phyloP scores from a whole-genome alignment of 1,140 invertebrate genomes.

The Andricus grossulariae region DNA sequence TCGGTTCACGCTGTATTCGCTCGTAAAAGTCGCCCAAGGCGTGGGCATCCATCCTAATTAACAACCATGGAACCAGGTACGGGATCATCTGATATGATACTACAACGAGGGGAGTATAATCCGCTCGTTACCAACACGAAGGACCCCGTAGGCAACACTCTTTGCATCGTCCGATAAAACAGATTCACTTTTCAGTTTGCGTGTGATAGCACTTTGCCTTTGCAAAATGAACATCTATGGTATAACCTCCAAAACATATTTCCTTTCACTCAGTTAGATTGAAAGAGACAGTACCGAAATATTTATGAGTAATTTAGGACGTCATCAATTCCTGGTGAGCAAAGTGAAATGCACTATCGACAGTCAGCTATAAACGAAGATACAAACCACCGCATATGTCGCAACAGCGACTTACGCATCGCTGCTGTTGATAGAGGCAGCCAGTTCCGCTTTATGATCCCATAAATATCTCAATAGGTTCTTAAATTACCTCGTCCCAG shows the following conservation, averaged over 20 bases:
- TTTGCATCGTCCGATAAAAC: not conserved
- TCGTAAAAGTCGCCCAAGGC: slow-evolving; percentile 74
- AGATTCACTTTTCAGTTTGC: not conserved
- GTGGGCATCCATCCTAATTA: slow-evolving; percentile 75
- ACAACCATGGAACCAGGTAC: slow-evolving; percentile 71
- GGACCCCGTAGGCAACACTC: slow-evolving; percentile 60
- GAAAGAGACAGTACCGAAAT: not conserved
- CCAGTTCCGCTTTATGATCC: slow-evolving; percentile 66
- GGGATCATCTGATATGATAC: slow-evolving; percentile 70
- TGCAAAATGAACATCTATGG: no score
- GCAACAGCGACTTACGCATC: slow-evolving; percentile 52
- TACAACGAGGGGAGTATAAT: slow-evolving; percentile 64
- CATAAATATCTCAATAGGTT: slow-evolving; percentile 71
- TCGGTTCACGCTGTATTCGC: slow-evolving; percentile 69
- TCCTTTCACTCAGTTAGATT: not conserved
- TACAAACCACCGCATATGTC: slow-evolving; percentile 51
- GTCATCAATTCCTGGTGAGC: slow-evolving; percentile 7
- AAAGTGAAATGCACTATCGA: slow-evolving; percentile 43
- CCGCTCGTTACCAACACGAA: slow-evolving; percentile 73
- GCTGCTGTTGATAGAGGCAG: slow-evolving; percentile 48
- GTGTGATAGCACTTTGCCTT: not conserved
- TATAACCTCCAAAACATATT: not conserved
- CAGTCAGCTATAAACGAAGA: slow-evolving; percentile 56
- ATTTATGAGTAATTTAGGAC: slow-evolving; percentile 23
- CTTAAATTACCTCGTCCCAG: slow-evolving; percentile 62